Evolutionary conservation across 1,140 invertebrate genomes (phyloP).

Genomic region (Cydia splendana): DNA sequence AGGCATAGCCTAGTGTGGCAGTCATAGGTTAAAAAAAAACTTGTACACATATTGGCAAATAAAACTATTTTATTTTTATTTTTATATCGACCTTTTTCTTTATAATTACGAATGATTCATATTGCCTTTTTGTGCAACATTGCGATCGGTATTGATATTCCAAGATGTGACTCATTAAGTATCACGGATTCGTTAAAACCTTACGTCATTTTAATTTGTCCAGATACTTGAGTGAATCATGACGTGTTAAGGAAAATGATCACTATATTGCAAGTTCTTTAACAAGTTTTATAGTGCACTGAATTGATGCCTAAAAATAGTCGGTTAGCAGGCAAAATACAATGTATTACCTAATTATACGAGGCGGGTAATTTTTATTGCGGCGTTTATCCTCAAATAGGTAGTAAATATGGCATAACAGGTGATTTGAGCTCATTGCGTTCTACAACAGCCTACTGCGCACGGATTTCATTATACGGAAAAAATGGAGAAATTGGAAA

Average conservation of each 20-base stretch:
- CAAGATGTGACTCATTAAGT: conserved; percentile 10
- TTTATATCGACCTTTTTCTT: background rate
- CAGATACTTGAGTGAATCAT: background rate
- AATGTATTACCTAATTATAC: conserved; percentile 32
- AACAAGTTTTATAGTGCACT: conserved; percentile 7
- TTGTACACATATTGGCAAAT: no score
- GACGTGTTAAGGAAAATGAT: background rate
- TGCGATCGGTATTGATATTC: no score
- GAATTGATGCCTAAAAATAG: conserved; percentile 23
- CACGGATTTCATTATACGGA: conserved; percentile 67
- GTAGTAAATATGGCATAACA: conserved; percentile 30
- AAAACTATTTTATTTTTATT: no score
- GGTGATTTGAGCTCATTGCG: conserved; percentile 30
- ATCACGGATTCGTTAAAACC: background rate
- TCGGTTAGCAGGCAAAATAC: conserved; percentile 25
- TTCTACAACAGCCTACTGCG: conserved; percentile 51
- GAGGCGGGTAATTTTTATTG: conserved; percentile 26
- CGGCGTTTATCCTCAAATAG: conserved; percentile 18
- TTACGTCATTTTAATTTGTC: conserved; percentile 23
- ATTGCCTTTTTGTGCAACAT: background rate
- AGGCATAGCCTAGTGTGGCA: no score
- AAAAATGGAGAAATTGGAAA: conserved; percentile 72
- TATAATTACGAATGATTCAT: background rate
- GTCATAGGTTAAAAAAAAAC: no score
- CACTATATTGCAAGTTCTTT: background rate